Conservation (phyloP, 2,888 invertebrate genomes). For the Eumerus sabulonum region DNA sequence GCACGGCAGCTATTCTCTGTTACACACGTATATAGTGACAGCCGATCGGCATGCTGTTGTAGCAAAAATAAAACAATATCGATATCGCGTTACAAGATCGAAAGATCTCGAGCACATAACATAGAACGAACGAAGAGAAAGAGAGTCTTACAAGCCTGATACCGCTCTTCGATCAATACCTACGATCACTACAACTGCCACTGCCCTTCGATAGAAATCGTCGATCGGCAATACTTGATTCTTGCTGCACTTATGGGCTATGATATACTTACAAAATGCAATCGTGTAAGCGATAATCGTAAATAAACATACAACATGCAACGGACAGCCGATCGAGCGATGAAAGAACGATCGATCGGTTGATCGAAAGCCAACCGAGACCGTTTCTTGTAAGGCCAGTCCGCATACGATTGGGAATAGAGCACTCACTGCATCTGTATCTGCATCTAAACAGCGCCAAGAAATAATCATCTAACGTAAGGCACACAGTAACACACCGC, state of each 20-base stretch:
- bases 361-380: conserved; percentile 13
- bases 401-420: neutral
- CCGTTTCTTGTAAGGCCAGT: neutral
- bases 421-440: conserved; percentile 37
- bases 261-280: conserved; percentile 69
- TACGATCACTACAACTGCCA: conserved; percentile 1
- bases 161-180: no score
- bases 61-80: conserved; percentile 54
- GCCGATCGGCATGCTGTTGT: neutral
- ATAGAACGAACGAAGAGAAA: neutral
- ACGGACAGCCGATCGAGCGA: conserved; percentile 54
- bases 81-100: conserved; percentile 65
- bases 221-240: neutral
- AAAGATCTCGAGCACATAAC: conserved; percentile 65
- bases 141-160: no score
- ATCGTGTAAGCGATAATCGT: conserved; percentile 68
- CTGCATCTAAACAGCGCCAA: conserved; percentile 51
- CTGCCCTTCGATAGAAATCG: conserved; percentile 35
- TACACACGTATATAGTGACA: no score
- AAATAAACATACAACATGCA: conserved; percentile 58
- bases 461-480: conserved; percentile 56
- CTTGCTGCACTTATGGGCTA: conserved; percentile 54
- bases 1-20: conserved; percentile 51
- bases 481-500: conserved; percentile 61
- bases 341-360: no score